Conservation (phyloP, 2,797 vertebrate species). For the Hoplostethus mediterraneus region DNA sequence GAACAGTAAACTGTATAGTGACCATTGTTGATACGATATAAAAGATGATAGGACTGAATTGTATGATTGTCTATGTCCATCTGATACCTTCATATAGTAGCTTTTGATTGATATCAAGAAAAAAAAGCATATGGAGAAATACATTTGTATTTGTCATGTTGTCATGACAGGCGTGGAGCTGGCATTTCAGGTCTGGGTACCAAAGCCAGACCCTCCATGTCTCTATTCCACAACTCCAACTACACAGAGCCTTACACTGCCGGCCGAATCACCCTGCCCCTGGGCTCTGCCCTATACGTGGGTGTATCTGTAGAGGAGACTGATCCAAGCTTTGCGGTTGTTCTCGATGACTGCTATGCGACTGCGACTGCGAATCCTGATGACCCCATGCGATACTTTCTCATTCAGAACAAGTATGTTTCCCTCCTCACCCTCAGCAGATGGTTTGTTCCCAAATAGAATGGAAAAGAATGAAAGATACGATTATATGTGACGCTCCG, state of each 20-base stretch:
- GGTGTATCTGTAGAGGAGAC: constrained; percentile 66
- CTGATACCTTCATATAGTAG: too few species aligned
- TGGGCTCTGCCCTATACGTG: constrained; percentile 77
- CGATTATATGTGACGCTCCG: neutral
- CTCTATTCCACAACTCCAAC: constrained; percentile 73
- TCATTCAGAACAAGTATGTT: constrained; percentile 83
- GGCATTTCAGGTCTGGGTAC: constrained; percentile 58
- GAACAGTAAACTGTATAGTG: too few species aligned
- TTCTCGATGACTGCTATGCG: constrained; percentile 82
- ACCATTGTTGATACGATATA: too few species aligned
- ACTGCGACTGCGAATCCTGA: constrained; percentile 63
- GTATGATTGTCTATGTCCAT: too few species aligned
- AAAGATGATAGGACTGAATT: too few species aligned
- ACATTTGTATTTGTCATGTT: neutral
- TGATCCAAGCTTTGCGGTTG: constrained; percentile 69
- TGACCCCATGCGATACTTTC: constrained; percentile 64
- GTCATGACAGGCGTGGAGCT: constrained; percentile 42
- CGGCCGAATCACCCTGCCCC: constrained; percentile 25
- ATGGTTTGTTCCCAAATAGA: neutral
- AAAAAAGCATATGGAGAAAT: neutral
- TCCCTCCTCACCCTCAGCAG: neutral
- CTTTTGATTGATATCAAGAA: too few species aligned
- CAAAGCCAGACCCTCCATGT: constrained; percentile 74
- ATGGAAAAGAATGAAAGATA: neutral
- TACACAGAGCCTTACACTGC: constrained; percentile 71